Evolutionary conservation across 2,113 vertebrate species (phyloP).

Genomic region (Cepphus grylle): DNA sequence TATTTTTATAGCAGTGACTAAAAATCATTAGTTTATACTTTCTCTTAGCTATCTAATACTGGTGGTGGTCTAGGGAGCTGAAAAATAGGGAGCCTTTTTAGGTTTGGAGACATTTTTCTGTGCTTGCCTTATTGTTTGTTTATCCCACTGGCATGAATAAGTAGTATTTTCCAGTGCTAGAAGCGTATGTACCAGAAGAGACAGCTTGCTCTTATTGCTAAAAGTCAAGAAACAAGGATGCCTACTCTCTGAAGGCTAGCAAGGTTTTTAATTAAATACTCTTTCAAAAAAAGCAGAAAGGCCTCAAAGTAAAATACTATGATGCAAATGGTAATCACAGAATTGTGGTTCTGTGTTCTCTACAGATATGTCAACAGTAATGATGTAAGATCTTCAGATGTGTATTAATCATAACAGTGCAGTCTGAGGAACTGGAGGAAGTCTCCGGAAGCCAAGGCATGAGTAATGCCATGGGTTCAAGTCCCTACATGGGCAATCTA

Average conservation of each 20-base stretch:
- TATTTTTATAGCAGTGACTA: background rate
- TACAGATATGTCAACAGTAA: background rate
- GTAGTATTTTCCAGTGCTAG: background rate
- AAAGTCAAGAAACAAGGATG: background rate
- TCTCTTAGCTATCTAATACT: background rate
- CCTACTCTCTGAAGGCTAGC: background rate
- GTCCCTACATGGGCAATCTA: background rate
- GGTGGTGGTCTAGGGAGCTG: background rate
- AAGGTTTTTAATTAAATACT: constrained; percentile 25
- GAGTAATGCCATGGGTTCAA: background rate
- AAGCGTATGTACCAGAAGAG: background rate
- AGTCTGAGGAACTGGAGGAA: background rate
- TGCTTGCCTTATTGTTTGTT: constrained; percentile 12
- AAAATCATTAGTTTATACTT: background rate
- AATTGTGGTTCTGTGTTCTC: background rate
- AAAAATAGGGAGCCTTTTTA: background rate
- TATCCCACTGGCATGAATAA: background rate
- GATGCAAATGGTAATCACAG: background rate
- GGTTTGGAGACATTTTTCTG: background rate
- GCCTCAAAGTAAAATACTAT: background rate
- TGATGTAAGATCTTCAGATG: background rate
- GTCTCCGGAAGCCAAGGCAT: background rate
- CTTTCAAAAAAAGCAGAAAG: background rate
- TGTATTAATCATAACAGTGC: background rate
- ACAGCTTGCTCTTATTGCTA: background rate